Percentiles rank a stretch among this genome's conserved stretches.
These are phyloP conservation scores for Phymastichus coffea DNA, from an alignment of 1,140 invertebrate genomes.

Conservation along the genomic window DNA sequence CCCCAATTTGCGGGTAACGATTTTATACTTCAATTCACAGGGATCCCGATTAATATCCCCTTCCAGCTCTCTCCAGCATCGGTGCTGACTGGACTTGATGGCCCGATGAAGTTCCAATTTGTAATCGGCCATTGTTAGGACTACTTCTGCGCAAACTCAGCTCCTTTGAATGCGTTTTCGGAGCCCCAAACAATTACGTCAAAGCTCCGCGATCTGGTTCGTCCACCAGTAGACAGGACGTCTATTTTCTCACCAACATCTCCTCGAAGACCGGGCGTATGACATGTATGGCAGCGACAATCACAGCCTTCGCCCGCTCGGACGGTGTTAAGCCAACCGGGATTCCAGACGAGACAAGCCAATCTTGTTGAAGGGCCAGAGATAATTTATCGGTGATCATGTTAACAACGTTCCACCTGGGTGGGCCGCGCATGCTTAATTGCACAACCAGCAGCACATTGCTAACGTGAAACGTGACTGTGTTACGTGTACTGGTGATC, in stretches of 20 bases:
- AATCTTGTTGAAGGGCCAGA: not conserved
- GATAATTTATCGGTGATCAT: not conserved
- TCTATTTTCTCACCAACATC: too few relatives aligned
- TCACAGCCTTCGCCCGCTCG: too few relatives aligned
- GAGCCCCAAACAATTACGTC: not conserved
- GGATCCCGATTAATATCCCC: slow-evolving; percentile 25
- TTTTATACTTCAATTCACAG: slow-evolving; percentile 34
- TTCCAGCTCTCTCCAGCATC: slow-evolving; percentile 29
- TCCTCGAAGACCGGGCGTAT: too few relatives aligned
- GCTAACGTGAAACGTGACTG: not conserved
- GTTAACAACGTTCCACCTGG: not conserved
- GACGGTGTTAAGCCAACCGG: too few relatives aligned
- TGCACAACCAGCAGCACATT: not conserved
- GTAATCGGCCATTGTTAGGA: not conserved
- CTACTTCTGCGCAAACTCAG: not conserved
- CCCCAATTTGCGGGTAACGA: slow-evolving; percentile 14
- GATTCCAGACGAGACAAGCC: not conserved
- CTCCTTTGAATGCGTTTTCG: not conserved
- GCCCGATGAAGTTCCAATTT: slow-evolving; percentile 12
- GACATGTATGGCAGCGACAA: too few relatives aligned
- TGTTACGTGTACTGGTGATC: not conserved
- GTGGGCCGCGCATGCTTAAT: not conserved
- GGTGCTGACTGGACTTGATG: slow-evolving; percentile 22
- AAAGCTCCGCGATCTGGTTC: not conserved
- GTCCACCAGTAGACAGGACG: too few relatives aligned